A percentile compares a stretch with the other conserved stretches of the same genome.
These are phyloP conservation scores for Liodrosophila aerea DNA, from an alignment of 2,888 invertebrate genomes.

Conservation along the genomic window DNA sequence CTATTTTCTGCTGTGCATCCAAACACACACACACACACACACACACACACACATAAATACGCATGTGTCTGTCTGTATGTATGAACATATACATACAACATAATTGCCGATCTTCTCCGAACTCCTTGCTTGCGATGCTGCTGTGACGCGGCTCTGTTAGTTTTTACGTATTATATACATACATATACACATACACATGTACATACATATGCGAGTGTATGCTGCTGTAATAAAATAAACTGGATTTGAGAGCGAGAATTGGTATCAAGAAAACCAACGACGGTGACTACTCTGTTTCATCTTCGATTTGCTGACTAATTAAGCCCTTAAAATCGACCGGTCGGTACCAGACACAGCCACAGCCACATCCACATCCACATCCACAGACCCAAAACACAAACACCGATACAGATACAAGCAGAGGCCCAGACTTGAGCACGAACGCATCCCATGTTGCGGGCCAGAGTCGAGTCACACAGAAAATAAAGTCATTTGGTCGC, in stretches of 20 bases:
- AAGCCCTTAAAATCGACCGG: conserved; percentile 58
- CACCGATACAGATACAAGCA: no score
- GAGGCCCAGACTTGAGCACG: no score
- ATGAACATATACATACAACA: conserved; percentile 18
- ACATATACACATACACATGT: not conserved
- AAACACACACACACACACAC: not conserved
- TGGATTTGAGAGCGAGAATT: conserved; percentile 42
- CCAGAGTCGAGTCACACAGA: conserved; percentile 27
- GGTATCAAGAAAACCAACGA: conserved; percentile 24
- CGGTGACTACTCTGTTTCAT: conserved; percentile 30
- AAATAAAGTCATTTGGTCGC: conserved; percentile 68
- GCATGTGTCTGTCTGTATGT: not conserved
- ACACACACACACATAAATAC: not conserved
- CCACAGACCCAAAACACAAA: no score
- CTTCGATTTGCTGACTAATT: conserved; percentile 63
- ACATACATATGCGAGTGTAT: not conserved
- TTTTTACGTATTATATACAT: not conserved
- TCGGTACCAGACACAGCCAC: no score
- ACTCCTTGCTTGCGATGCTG: conserved; percentile 22
- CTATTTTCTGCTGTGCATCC: not conserved
- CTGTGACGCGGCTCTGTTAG: conserved; percentile 10
- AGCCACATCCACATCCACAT: conserved; percentile 1
- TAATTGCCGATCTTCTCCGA: conserved; percentile 39
- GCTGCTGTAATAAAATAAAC: conserved; percentile 28
- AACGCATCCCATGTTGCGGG: no score